phyloP scores from a whole-genome alignment of 2,888 invertebrate species.

The Chloroclystis v-ata region DNA sequence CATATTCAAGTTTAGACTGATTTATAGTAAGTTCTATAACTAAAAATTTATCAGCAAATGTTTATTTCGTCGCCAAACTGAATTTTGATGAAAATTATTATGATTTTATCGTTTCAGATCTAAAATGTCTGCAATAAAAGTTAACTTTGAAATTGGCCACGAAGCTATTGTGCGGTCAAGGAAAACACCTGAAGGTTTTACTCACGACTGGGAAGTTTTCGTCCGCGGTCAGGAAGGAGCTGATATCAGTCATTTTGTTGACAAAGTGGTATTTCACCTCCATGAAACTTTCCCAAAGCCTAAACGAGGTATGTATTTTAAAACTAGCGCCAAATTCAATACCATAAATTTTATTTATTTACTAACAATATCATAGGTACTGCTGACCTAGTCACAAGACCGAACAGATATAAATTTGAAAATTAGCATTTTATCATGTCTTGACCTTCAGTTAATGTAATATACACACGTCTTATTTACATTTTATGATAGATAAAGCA shows the following conservation, averaged over 20 bases:
- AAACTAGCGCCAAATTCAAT: not conserved
- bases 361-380: not conserved
- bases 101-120: slow-evolving; percentile 30
- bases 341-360: not conserved
- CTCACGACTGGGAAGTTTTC: slow-evolving; percentile 98
- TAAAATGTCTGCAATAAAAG: slow-evolving; percentile 72
- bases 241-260: slow-evolving; percentile 93
- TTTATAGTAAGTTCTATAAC: slow-evolving; percentile 36
- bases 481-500: too few species aligned
- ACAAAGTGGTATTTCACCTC: slow-evolving; percentile 93
- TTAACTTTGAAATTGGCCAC: slow-evolving; percentile 95
- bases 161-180: slow-evolving; percentile 88
- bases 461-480: not conserved
- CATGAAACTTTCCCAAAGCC: slow-evolving; percentile 96
- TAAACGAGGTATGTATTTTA: slow-evolving; percentile 84
- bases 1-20: slow-evolving; percentile 27
- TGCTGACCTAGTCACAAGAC: not conserved
- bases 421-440: not conserved
- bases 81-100: slow-evolving; percentile 18
- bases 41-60: slow-evolving; percentile 13
- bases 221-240: slow-evolving; percentile 92
- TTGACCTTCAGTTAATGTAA: slow-evolving; percentile 1
- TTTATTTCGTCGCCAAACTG: slow-evolving; percentile 32
- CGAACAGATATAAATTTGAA: not conserved
- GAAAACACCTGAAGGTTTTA: slow-evolving; percentile 92